Evolutionary conservation across 2,797 vertebrate genomes (phyloP).

Genomic region (Antrozous pallidus): DNA sequence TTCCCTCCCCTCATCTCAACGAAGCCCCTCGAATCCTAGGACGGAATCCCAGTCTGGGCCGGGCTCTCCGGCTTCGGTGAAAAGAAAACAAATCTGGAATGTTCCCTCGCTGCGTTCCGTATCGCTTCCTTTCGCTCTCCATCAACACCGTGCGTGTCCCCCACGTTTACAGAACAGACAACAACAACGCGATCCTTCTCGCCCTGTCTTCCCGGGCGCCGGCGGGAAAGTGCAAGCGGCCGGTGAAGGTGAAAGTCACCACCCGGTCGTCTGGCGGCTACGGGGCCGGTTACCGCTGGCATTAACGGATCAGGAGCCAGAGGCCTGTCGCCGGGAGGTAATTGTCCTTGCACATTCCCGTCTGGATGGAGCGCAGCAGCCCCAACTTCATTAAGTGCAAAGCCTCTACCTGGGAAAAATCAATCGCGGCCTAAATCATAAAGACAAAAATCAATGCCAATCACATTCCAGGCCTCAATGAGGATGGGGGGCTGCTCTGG

Average conservation of each 20-base stretch:
- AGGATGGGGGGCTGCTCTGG: neutral
- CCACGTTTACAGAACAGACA: fast-evolving
- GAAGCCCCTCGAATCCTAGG: fast-evolving
- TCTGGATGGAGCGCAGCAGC: slow-evolving; percentile 18
- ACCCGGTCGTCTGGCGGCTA: neutral
- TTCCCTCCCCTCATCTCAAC: fast-evolving
- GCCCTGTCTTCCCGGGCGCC: neutral
- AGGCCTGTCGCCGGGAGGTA: slow-evolving; percentile 55
- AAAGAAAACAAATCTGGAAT: neutral
- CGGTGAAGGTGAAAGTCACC: neutral
- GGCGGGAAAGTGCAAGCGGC: neutral
- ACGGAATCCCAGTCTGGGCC: fast-evolving
- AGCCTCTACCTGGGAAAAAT: slow-evolving; percentile 67
- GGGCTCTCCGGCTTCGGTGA: neutral
- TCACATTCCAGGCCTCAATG: neutral
- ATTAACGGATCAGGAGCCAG: neutral
- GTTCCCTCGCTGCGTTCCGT: neutral
- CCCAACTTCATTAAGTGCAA: slow-evolving; percentile 56
- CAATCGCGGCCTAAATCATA: slow-evolving; percentile 64
- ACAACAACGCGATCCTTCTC: fast-evolving
- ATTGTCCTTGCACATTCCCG: slow-evolving; percentile 29
- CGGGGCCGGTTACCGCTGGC: slow-evolving; percentile 33
- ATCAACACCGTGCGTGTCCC: slow-evolving; percentile 31
- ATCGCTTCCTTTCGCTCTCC: neutral
- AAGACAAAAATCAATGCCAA: slow-evolving; percentile 71